A percentile compares a stretch with the other conserved stretches of the same genome.
Evolutionary conservation across 2,797 vertebrate species (phyloP).

Genomic region (Catharus ustulatus): DNA sequence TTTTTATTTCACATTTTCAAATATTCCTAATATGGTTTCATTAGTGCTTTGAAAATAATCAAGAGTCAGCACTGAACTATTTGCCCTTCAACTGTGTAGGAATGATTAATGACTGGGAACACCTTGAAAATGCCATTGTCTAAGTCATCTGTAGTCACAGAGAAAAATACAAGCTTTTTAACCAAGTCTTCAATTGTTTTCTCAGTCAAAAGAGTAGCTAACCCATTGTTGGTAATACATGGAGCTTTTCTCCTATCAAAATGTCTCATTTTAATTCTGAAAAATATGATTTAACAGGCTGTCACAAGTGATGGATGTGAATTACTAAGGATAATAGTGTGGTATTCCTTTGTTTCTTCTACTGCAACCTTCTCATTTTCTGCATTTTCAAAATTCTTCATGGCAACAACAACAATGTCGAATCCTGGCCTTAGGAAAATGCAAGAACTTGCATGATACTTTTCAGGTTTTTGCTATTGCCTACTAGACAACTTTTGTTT

Average conservation of each 20-base stretch:
- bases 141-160: background rate
- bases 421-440: background rate
- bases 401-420: background rate
- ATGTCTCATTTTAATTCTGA: background rate
- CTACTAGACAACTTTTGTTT: background rate
- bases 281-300: background rate
- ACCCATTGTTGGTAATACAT: background rate
- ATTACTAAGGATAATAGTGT: background rate
- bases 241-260: background rate
- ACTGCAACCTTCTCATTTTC: background rate
- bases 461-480: background rate
- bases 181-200: background rate
- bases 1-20: background rate
- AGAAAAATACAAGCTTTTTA: background rate
- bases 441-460: background rate
- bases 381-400: background rate
- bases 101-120: conserved; percentile 5
- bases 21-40: background rate
- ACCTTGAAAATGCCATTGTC: background rate
- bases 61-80: background rate
- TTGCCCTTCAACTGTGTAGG: background rate
- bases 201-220: background rate
- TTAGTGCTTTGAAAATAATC: conserved; percentile 15
- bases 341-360: background rate
- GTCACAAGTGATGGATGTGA: background rate